Percentiles rank a stretch among this genome's conserved stretches.
Evolutionary conservation across 2,797 vertebrate genomes (phyloP).

Genomic region (Arctocebus calabarensis): DNA sequence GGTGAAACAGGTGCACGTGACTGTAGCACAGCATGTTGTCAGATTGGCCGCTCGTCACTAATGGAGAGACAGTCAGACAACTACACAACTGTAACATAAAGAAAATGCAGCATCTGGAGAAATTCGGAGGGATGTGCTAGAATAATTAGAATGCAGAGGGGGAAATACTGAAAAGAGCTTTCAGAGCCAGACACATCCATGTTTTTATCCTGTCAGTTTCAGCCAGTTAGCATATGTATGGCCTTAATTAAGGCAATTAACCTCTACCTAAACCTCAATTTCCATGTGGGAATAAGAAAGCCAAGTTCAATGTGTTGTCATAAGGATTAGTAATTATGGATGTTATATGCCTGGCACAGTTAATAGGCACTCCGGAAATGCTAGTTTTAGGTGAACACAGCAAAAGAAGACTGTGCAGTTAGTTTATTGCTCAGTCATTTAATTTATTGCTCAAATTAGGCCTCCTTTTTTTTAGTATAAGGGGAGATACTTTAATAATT

Average conservation of each 20-base stretch:
- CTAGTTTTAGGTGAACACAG: neutral
- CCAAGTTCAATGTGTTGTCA: neutral
- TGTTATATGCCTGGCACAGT: neutral
- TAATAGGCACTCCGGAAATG: neutral
- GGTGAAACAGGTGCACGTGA: neutral
- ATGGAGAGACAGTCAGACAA: neutral
- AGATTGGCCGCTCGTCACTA: neutral
- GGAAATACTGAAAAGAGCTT: neutral
- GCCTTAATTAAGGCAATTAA: conserved; percentile 53
- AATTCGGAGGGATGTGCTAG: neutral
- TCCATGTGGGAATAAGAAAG: neutral
- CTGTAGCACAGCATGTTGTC: neutral
- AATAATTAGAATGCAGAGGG: neutral
- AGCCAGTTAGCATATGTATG: neutral
- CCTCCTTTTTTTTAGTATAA: neutral
- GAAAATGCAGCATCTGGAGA: neutral
- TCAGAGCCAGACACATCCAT: neutral
- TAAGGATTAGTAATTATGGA: neutral
- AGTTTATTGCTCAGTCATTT: neutral
- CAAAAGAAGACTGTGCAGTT: neutral
- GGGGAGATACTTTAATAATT: neutral
- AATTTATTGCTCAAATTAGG: neutral
- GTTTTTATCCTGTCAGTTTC: neutral
- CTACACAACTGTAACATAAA: neutral
- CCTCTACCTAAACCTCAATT: conserved; percentile 19